Evolutionary conservation across 2,888 invertebrate species (phyloP).

Genomic region (Cinara cedri): DNA sequence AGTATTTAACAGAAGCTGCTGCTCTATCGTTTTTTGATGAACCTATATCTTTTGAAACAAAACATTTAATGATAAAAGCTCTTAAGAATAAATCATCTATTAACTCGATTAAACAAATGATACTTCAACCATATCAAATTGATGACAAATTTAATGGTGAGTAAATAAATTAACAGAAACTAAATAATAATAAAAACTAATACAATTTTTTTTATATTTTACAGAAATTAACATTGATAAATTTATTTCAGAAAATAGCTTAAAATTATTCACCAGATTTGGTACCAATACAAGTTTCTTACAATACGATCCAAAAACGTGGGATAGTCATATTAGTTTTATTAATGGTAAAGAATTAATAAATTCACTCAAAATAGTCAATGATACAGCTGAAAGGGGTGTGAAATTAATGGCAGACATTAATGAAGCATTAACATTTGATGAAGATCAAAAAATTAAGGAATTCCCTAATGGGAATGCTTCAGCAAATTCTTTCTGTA

Average conservation of each 20-base stretch:
- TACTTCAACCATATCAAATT: slow-evolving; percentile 24
- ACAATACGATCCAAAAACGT: background rate
- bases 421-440: background rate
- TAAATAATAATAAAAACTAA: slow-evolving; percentile 12
- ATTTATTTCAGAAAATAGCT: slow-evolving; percentile 25
- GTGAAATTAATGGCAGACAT: background rate
- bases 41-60: slow-evolving; percentile 5
- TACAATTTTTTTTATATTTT: slow-evolving; percentile 18
- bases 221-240: slow-evolving; percentile 13
- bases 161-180: background rate
- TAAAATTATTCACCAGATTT: slow-evolving; percentile 22
- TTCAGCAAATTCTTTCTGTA: too few species aligned
- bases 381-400: too few species aligned
- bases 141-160: slow-evolving; percentile 11
- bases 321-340: slow-evolving; percentile 12
- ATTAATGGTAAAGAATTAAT: slow-evolving; percentile 13
- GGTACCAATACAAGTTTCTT: slow-evolving; percentile 22
- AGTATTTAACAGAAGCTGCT: slow-evolving; percentile 59
- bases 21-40: slow-evolving; percentile 58
- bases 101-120: slow-evolving; percentile 7
- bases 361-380: background rate
- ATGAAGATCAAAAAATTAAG: slow-evolving; percentile 11
- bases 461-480: too few species aligned
- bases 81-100: slow-evolving; percentile 19
- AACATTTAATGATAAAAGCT: slow-evolving; percentile 22